Evolutionary conservation across 2,797 vertebrate species (phyloP), one percentile per base, ranked within the genome.

Genomic region (Pelochelys cantorii): DNA sequence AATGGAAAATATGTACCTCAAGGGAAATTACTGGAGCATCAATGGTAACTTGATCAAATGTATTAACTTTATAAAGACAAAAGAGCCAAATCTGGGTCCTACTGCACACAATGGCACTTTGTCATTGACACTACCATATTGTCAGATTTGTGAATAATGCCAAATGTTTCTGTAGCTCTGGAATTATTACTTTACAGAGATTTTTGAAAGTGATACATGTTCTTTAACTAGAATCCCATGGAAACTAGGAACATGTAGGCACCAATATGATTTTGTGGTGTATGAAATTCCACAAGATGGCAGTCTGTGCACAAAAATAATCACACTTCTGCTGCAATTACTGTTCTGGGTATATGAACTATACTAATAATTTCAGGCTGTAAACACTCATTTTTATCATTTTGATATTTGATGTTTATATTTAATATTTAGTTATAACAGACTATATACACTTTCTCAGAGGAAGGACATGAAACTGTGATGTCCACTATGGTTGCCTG

Each of bases 241-340:
- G 6, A 23, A 84, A 77, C 11, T 29, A 17, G 3, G 5, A 18
- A 20, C 42, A 5, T 6, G 15, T 1, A 3, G 59, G 60, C 54
- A 6, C 42, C 0, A 79, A 78, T 10, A 0, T 7, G 1, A 60
- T 42, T 13, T 81, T 15, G 53, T 59, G 94, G 90, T 93, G 80
- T 78, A 4, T 42, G 8, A 13, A 77, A 53, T 14, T 88, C 98
- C 98, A 98, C 98, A 93, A 93, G 98, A 96, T 98, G 98, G 97
- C 98, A 98, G 89, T 81, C 87, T 97, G 85, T 77, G 89, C 91
- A 91, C 55, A 96, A 7, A 59, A 94, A 97, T 81, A 29, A 56
- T 12, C 0, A 0, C 1, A 25, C 2, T 12, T 10, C 14, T 34
- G 14, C 53, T 0, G 42, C 5, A 0, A 55, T 9, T 83, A 56